phyloP scores from a whole-genome alignment of 2,888 invertebrate species.

The Eupithecia centaureata region DNA sequence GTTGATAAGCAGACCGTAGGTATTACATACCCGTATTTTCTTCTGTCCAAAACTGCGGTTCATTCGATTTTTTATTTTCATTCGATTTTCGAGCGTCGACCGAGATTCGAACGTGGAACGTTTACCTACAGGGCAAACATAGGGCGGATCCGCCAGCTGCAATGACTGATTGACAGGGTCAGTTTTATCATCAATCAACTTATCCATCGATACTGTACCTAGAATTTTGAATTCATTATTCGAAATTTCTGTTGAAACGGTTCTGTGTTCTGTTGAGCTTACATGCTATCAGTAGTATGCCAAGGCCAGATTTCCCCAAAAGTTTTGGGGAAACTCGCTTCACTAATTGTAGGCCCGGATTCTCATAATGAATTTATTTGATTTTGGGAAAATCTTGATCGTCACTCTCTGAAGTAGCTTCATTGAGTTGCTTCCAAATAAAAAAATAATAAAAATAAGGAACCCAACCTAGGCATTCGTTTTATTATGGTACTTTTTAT shows the following conservation, averaged over 20 bases:
- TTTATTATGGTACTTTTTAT: too few relatives aligned
- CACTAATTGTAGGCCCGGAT: not conserved
- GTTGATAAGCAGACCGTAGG: too few relatives aligned
- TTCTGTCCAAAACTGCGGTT: not conserved
- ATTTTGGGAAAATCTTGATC: not conserved
- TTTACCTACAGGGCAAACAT: not conserved
- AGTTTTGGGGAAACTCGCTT: not conserved
- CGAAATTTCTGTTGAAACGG: not conserved
- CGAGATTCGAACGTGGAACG: not conserved
- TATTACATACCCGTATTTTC: not conserved
- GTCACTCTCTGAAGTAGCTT: not conserved
- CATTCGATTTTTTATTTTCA: not conserved
- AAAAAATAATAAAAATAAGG: not conserved
- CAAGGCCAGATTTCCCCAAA: not conserved
- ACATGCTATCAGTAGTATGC: not conserved
- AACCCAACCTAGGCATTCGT: not conserved
- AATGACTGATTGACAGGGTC: not conserved
- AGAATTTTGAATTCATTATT: not conserved
- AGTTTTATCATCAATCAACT: not conserved
- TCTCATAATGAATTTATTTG: not conserved
- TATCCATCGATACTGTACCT: not conserved
- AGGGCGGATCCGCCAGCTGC: not conserved
- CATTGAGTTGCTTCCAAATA: not conserved
- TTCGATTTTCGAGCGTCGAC: not conserved
- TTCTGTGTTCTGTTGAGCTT: not conserved